Base-by-base conservation (phyloP, 1,140 invertebrate species). In the Cataglyphis hispanica region DNA sequence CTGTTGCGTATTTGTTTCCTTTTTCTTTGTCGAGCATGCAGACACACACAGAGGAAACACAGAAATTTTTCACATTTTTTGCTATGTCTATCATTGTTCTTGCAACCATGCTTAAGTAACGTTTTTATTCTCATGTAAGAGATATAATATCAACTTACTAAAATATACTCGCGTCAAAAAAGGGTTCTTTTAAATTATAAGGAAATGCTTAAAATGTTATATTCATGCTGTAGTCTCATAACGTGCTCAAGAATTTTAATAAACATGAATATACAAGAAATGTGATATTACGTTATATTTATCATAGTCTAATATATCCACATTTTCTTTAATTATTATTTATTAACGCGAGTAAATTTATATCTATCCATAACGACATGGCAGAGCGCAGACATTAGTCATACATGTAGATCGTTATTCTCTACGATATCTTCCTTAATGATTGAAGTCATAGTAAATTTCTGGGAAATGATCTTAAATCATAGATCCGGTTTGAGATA, bases 391-490 rank as follows among this genome's bases (percentile, higher is more conserved):
- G n/a, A 6, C 64, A 43, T 80, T 16, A 25, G 0, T 22, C 37
- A 19, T 66, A 50, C 2, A 25, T 37, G 1, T 22, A 78, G n/a
- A 10, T 53, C n/a, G 13, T n/a, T n/a, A 77, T 85, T 87, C 58
- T 40, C 53, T 31, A 22, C 53, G 50, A 63, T 69, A 60, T 70
- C 69, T 83, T 25, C 25, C 37, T 56, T 83, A 83, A 83, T 81
- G 31, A 40, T 69, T 10, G 31, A 72, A 69, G 37, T 72, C 50
- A 46, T 69, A 22, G 67, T 72, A 72, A 58, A 74, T 25, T 83
- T 83, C 78, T 72, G 37, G 78, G 78, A 83, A 83, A 83, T 43
- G 67, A 72, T 60, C 56, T 83, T 72, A 83, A 83, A 83, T 83
- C 78, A 72, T 83, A 83, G 78, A 83, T 69, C 78, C 78, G 78